A percentile compares a stretch with the other conserved stretches of the same genome.
Evolutionary conservation across 2,888 invertebrate genomes (phyloP).

Genomic region (Acronicta psi): DNA sequence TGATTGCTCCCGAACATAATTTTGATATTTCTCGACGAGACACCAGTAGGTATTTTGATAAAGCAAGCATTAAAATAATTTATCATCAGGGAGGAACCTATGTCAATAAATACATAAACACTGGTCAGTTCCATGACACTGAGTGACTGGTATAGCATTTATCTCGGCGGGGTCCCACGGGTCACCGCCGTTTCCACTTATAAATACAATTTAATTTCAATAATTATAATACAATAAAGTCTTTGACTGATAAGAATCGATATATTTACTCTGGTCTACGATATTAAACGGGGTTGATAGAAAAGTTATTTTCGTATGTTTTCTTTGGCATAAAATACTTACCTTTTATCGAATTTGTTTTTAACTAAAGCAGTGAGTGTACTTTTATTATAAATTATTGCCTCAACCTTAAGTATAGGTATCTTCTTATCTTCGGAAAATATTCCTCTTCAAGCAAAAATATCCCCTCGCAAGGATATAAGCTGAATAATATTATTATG

Average conservation of each 20-base stretch:
- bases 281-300: constrained; percentile 56
- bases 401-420: constrained; percentile 1
- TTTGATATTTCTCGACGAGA: constrained; percentile 10
- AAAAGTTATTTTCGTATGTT: constrained; percentile 27
- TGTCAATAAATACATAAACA: constrained; percentile 70
- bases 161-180: constrained; percentile 73
- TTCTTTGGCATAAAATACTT: neutral
- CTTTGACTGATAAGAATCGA: constrained; percentile 81
- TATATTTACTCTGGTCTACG: constrained; percentile 34
- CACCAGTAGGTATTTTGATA: constrained; percentile 7
- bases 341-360: neutral
- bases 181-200: constrained; percentile 77
- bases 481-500: constrained; percentile 54
- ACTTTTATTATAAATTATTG: neutral
- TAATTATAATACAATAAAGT: constrained; percentile 84
- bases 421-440: constrained; percentile 26
- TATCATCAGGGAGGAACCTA: constrained; percentile 65
- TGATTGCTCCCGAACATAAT: neutral
- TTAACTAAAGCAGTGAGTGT: neutral
- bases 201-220: constrained; percentile 87
- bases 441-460: constrained; percentile 25
- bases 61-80: constrained; percentile 15
- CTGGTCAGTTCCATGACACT: constrained; percentile 85
- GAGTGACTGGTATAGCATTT: constrained; percentile 70
- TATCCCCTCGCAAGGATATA: constrained; percentile 42